A percentile compares a stretch with the other conserved stretches of the same genome.
These are phyloP conservation scores for Caenorhabditis sp. DNA, from an alignment of 2,888 invertebrate species.

Conservation along the genomic window DNA sequence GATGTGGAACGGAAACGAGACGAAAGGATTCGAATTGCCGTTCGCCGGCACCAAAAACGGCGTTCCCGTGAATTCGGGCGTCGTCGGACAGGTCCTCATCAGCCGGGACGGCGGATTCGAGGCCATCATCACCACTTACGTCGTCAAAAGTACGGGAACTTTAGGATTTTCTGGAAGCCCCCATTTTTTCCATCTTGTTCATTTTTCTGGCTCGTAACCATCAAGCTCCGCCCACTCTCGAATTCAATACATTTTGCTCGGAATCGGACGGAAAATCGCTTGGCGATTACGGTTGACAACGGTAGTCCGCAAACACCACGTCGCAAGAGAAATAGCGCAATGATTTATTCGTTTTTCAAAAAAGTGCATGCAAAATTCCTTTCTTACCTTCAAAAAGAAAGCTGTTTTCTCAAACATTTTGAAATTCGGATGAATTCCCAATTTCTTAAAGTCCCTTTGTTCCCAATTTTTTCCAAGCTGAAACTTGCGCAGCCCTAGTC, in stretches of 20 bases:
- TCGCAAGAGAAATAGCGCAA: no score
- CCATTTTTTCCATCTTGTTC: no score
- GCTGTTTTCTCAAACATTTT: neutral
- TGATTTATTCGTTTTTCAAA: neutral
- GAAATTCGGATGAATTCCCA: no score
- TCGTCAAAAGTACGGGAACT: constrained; percentile 26
- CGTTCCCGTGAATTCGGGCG: constrained; percentile 33
- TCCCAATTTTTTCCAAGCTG: no score
- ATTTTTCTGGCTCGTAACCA: no score
- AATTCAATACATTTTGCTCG: no score
- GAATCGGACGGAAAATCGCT: no score
- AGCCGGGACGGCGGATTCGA: constrained; percentile 51
- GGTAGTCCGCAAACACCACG: no score
- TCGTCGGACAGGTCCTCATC: constrained; percentile 48
- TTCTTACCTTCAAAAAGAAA: neutral
- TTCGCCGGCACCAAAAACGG: constrained; percentile 29
- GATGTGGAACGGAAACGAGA: constrained; percentile 42
- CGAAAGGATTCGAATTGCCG: constrained; percentile 49
- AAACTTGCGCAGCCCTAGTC: neutral
- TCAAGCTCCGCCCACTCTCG: no score
- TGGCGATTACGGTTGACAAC: no score
- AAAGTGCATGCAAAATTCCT: neutral
- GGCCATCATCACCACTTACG: constrained; percentile 40
- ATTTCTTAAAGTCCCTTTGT: no score
- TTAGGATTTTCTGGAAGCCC: no score